phyloP scores from a whole-genome alignment of 2,113 vertebrate species.

The Ammodytes marinus region DNA sequence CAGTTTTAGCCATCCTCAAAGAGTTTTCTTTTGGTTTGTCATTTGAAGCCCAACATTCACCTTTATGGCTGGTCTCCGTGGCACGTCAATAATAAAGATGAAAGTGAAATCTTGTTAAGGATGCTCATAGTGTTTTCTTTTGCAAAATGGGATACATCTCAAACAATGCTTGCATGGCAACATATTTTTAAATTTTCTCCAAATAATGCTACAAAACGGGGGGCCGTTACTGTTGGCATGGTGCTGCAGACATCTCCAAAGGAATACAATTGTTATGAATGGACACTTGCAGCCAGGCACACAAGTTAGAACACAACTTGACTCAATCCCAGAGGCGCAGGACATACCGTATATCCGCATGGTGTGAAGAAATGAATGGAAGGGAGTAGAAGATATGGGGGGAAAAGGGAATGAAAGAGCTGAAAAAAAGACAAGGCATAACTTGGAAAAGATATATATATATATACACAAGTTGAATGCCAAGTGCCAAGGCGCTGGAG shows the following conservation, averaged over 20 bases:
- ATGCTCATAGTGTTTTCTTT: slow-evolving; percentile 7
- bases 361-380: neutral
- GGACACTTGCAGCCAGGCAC: slow-evolving; percentile 60
- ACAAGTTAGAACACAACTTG: slow-evolving; percentile 35
- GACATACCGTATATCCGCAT: neutral
- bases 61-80: slow-evolving; percentile 67
- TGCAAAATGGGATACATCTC: slow-evolving; percentile 21
- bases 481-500: neutral
- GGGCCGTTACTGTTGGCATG: slow-evolving; percentile 6
- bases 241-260: slow-evolving; percentile 18
- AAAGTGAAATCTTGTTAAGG: slow-evolving; percentile 3
- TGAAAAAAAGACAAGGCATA: neutral
- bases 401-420: neutral
- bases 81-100: slow-evolving; percentile 47
- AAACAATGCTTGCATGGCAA: slow-evolving; percentile 48
- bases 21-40: slow-evolving; percentile 37
- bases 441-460: slow-evolving; percentile 26
- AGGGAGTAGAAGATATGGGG: neutral
- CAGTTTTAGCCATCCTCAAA: slow-evolving; percentile 32
- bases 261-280: slow-evolving; percentile 18
- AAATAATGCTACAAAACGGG: slow-evolving; percentile 46
- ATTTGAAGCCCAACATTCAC: slow-evolving; percentile 52
- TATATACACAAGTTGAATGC: neutral
- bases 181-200: slow-evolving; percentile 3
- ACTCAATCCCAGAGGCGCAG: slow-evolving; percentile 33